Evolutionary conservation across 2,797 vertebrate species (phyloP).

Genomic region (Falco cherrug): DNA sequence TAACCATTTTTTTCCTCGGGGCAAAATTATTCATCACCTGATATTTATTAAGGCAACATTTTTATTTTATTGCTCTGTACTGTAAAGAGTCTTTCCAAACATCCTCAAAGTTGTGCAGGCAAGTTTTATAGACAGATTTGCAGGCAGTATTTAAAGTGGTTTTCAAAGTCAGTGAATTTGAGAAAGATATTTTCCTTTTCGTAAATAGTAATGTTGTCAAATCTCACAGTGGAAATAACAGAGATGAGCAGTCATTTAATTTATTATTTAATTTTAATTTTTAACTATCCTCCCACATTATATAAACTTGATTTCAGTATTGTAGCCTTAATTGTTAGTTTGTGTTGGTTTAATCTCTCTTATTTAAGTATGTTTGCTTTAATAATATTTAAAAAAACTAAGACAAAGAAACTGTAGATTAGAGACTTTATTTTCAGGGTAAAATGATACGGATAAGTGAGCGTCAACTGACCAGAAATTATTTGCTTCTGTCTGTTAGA

Average conservation of each 20-base stretch:
- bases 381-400: conserved; percentile 77
- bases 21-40: conserved; percentile 82
- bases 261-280: conserved; percentile 15
- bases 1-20: conserved; percentile 81
- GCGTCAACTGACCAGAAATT: conserved; percentile 99
- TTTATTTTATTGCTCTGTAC: conserved; percentile 66
- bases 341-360: conserved; percentile 66
- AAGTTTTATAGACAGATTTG: conserved; percentile 35
- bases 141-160: not conserved
- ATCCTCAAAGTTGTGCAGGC: conserved; percentile 64
- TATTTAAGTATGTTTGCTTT: conserved; percentile 79
- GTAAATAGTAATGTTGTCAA: conserved; percentile 17
- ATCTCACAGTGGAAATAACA: not conserved
- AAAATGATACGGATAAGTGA: conserved; percentile 98
- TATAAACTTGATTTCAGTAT: conserved; percentile 17
- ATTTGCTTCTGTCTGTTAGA: conserved; percentile 99
- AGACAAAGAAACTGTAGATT: conserved; percentile 88
- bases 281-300: conserved; percentile 4
- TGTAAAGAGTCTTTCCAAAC: conserved; percentile 61
- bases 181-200: conserved; percentile 26
- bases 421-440: conserved; percentile 93
- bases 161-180: conserved; percentile 4
- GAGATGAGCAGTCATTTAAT: conserved; percentile 21
- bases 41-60: conserved; percentile 79
- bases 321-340: conserved; percentile 66